These are phyloP conservation scores for Himalopsyche anomala DNA, from an alignment of 2,888 invertebrate species.

Conservation along the genomic window DNA sequence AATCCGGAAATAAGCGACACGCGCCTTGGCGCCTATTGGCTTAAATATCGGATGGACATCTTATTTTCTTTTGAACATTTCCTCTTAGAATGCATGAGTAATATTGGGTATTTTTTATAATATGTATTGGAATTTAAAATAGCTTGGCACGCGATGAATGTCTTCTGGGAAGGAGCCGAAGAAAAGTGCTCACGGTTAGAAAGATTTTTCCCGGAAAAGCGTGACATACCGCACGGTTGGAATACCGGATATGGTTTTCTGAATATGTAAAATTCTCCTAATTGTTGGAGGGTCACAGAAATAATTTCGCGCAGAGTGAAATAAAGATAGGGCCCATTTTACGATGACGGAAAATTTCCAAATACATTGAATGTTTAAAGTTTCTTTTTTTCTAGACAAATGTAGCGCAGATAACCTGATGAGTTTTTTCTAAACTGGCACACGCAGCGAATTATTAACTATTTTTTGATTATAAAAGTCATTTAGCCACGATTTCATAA, in stretches of 20 bases:
- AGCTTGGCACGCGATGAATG: neutral
- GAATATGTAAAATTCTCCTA: neutral
- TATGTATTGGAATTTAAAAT: neutral
- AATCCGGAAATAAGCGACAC: slow-evolving; percentile 2
- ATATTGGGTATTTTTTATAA: neutral
- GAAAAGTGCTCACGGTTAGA: neutral
- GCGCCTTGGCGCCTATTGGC: slow-evolving; percentile 1
- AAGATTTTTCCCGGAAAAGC: neutral
- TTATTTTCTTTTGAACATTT: neutral
- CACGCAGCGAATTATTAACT: too few relatives aligned
- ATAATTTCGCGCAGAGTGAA: too few relatives aligned
- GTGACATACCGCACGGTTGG: neutral
- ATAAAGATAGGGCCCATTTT: too few relatives aligned
- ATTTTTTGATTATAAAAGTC: too few relatives aligned
- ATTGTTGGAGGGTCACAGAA: neutral
- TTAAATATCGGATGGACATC: neutral
- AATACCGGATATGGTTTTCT: slow-evolving; percentile 3
- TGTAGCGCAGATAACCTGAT: too few relatives aligned
- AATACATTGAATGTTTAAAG: too few relatives aligned
- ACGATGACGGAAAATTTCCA: too few relatives aligned
- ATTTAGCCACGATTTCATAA: too few relatives aligned
- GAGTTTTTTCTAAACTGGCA: too few relatives aligned
- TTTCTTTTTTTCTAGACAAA: too few relatives aligned
- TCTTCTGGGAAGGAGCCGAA: neutral
- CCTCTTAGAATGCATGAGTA: neutral